Evolutionary conservation across 2,797 vertebrate species (phyloP), one percentile per base, ranked within the genome.

Genomic region (Oreortyx pictus): DNA sequence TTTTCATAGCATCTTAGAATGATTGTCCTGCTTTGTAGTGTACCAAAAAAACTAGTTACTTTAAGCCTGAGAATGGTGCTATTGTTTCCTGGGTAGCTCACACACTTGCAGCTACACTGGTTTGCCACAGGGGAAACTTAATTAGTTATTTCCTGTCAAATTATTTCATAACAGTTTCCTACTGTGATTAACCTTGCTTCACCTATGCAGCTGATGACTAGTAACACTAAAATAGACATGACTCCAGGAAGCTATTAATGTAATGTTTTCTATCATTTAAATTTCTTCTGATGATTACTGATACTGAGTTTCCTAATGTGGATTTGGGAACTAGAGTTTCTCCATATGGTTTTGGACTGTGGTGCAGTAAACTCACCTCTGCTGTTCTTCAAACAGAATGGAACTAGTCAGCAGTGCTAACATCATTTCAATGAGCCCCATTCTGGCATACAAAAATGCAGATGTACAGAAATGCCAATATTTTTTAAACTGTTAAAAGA

Each of bases 61-160:
- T 56, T 19, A 62, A 67, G 50, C 22, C 43, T 46, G 16, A 90
- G 82, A 83, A 64, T 81, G 49, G 33, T 41, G 8, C 39, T 73
- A 5, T 67, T 93, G 27, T 89, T 94, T 65, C 64, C 71, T 67
- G 52, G 37, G 44, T 24, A 67, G 18, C 65, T 86, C 50, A 49
- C 59, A 83, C 0, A 1, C 74, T 81, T 88, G 24, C 29, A 83
- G n/a, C 50, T 65, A 41, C 31, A 31, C 14, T 83, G 47, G 22
- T 67, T 87, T 86, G 79, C 56, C 9, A 2, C 56, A 60, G 19
- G 56, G 47, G 60, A 88, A 90, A 39, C 56, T 73, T 93, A 91
- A 93, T 90, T 89, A n/a, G 60, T 92, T 88, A 94, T 84, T 92
- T 94, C 88, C 89, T 90, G 60, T 83, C 67, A 78, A 83, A 88